Base-by-base conservation (phyloP, 2,888 invertebrate species). In the Thymelicus lineola region DNA sequence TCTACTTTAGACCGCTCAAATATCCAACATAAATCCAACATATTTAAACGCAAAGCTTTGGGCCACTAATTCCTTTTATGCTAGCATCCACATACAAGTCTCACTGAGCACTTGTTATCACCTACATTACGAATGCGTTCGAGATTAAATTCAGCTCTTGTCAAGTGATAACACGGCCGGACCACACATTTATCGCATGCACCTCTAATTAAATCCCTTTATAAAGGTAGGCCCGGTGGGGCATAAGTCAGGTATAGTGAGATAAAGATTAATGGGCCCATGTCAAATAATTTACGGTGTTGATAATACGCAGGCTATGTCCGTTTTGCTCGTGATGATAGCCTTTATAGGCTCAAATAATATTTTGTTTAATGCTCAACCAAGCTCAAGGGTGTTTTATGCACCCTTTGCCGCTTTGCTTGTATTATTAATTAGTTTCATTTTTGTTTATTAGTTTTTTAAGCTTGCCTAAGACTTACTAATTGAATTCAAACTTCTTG, bases 281-380 rank as follows among this genome's bases (percentile, higher is more conserved):
- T 89, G 89, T 90, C 88, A 90, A 87, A 90, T 90, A 90, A 91
- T 89, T 91, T 91, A 91, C 89, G 81, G 82, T 78, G 80, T 78
- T 85, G 90, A 91, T 91, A 90, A 77, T 79, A 72, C 62, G 67
- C 36, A 60, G 75, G 20, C 57, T 68, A 71, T 65, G 72, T 73
- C 73, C 71, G 75, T 74, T 72, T 69, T 65, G 65, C 65, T 42
- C 50, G 45, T 28, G 45, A 28, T 57, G 65, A 57, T 65, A 28
- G 55, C 20, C 28, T 28, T 55, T 55, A 55, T 55, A 55, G 35
- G 64, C 42, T n/a, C 7, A 64, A 50, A 50, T 53, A 17, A 63
- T 55, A 64, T 55, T 64, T 28, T 15, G 45, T 45, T 53, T 50
- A 12, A 38, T n/a, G 6, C 6, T 20, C 55, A 38, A 55, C 64